Base-by-base conservation (phyloP, 2,888 invertebrate species). In the Geotrupes spiniger region DNA sequence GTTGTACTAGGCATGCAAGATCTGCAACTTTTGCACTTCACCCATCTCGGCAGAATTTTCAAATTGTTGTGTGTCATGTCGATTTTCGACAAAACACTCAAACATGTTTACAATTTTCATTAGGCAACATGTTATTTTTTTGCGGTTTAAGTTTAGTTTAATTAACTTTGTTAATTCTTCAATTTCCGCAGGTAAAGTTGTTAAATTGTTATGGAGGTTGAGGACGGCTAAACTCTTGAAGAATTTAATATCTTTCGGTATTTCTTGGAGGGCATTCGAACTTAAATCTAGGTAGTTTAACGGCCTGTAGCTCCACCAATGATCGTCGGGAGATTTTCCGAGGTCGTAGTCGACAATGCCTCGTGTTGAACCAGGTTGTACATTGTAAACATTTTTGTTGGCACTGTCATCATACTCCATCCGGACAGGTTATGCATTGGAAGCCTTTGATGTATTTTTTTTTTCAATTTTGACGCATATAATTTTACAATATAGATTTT, bases 271-370 rank as follows among this genome's bases (percentile, higher is more conserved):
- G 50, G 79, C 77, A 72, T 91, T 90, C 8, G 83, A 85, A 66
- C 88, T 87, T 44, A 89, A 76, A 71, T 92, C 90, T 55, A 94
- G 77, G 61, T 82, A 83, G 51, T 81, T 85, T 14, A 94, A 73
- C 1, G 88, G 84, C 60, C 85, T 83, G 63, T 85, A 83, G 68
- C 87, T 89, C 92, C 92, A 92, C 93, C 93, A 94, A 55, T 81
- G 79, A 39, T 79, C 78, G 28, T 79, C 77, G 40, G 79, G 77
- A 3, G 73, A 69, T 56, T 74, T 75, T 46, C 77, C 71, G 59
- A 83, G 81, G n/a, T n/a, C n/a, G n/a, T n/a, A n/a, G 66, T 84
- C 76, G 4, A 74, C 73, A 36, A 81, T 80, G 57, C 81, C 77
- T 81, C 79, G 10, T 82, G 81, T 46, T 80, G 79, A 52, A 82